A percentile compares a stretch with the other conserved stretches of the same genome.
Evolutionary conservation across 1,140 invertebrate species (phyloP).

Genomic region (Trichogramma pretiosum): DNA sequence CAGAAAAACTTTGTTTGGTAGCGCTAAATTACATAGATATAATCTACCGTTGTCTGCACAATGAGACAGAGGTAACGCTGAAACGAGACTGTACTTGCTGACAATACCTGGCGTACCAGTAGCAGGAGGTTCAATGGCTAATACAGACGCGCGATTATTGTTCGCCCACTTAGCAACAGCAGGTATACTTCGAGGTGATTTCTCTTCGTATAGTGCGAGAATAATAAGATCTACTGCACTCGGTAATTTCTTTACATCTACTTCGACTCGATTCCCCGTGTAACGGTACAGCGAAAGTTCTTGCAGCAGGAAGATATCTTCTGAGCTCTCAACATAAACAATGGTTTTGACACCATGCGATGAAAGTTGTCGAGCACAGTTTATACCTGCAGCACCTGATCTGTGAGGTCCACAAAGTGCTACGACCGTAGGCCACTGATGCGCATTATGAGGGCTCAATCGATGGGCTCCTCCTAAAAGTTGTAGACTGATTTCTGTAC

Average conservation of each 20-base stretch:
- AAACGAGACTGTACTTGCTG: slow-evolving; percentile 67
- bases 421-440: slow-evolving; percentile 71
- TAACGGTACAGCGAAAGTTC: slow-evolving; percentile 58
- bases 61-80: slow-evolving; percentile 66
- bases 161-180: slow-evolving; percentile 56
- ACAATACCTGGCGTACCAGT: slow-evolving; percentile 55
- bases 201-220: slow-evolving; percentile 52
- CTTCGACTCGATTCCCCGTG: slow-evolving; percentile 50
- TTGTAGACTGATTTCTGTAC: slow-evolving; percentile 69
- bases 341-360: slow-evolving; percentile 71
- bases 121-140: slow-evolving; percentile 73
- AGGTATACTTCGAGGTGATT: slow-evolving; percentile 37
- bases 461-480: slow-evolving; percentile 65
- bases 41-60: slow-evolving; percentile 64
- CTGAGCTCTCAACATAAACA: slow-evolving; percentile 54
- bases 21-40: slow-evolving; percentile 78
- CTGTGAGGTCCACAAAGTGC: slow-evolving; percentile 63
- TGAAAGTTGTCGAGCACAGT: slow-evolving; percentile 70
- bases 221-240: slow-evolving; percentile 60
- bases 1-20: slow-evolving; percentile 68
- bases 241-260: slow-evolving; percentile 51
- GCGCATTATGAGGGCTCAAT: slow-evolving; percentile 69
- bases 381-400: slow-evolving; percentile 63
- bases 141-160: slow-evolving; percentile 64
- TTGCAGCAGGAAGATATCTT: slow-evolving; percentile 41